Base-by-base conservation (phyloP, 1,140 invertebrate genomes). In the Rhagoletis pomonella region DNA sequence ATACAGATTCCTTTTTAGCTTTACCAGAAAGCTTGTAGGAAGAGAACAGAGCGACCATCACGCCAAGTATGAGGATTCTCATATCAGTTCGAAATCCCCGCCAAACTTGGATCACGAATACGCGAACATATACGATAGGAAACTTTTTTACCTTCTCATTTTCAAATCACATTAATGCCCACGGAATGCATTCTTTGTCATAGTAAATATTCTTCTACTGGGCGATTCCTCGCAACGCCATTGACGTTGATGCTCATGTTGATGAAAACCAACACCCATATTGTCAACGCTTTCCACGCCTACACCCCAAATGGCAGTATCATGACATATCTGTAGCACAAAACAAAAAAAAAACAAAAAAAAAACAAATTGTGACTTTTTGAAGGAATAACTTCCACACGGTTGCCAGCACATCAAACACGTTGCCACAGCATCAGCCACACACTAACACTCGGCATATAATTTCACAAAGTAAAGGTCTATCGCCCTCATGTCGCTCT, bases 241-340 rank as follows among this genome's bases (percentile, higher is more conserved):
- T 77, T 55, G 47, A 19, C n/a, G 44, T 81, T 81, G 73, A 5
- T 19, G n/a, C n/a, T 29, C 73, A 50, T 29, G 73, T 58, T 55
- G 44, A 50, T 81, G 73, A 55, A 50, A 81, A 81, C 17, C 50
- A 10, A 3, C 47, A 14, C 47, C 73, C 44, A 19, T 47, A 55
- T 55, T 29, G 73, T 50, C 47, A 81, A 55, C 73, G n/a, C 73
- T 81, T 55, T 7, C 6, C 7, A 55, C 73, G 10, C 73, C 17
- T 58, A 81, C 73, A 29, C 69, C n/a, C 12, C 4, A 4, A 19
- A 7, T 12, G 17, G 73, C n/a, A 73, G 67, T 7, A 44, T 73
- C 67, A 55, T 81, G 73, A 29, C 73, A 81, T 81, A 81, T 81
- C 73, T 47, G 47, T 81, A 19, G 44, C 73, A 81, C 42, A 29